Conservation (phyloP, 2,888 invertebrate genomes). For the Dicyrtoma fusca region DNA sequence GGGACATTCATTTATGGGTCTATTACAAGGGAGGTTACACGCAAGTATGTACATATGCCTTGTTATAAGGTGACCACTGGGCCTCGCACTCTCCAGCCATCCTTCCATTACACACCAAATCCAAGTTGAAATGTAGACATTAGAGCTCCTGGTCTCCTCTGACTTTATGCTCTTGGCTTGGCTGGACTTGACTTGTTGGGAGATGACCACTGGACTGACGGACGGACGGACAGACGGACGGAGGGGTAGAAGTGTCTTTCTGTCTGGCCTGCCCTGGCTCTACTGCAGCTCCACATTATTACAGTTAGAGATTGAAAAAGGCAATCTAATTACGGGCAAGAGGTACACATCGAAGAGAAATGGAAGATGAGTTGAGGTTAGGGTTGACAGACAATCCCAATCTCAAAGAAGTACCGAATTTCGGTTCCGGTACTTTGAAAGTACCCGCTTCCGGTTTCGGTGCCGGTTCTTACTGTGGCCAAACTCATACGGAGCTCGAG, state of each 20-base stretch:
- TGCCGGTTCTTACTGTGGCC: no score
- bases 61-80: no score
- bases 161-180: not conserved
- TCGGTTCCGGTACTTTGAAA: no score
- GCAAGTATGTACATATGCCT: no score
- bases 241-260: constrained; percentile 28
- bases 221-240: not conserved
- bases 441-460: no score
- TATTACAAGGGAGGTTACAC: no score
- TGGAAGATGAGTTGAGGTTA: constrained; percentile 31
- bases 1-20: no score
- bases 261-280: no score
- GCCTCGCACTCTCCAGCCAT: no score
- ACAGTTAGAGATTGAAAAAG: constrained; percentile 41
- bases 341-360: constrained; percentile 22
- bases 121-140: constrained; percentile 8
- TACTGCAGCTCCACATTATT: constrained; percentile 36
- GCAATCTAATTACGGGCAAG: constrained; percentile 38
- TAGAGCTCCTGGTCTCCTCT: not conserved
- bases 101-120: not conserved
- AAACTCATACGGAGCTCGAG: no score
- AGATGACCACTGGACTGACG: not conserved
- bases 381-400: no score
- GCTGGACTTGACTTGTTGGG: not conserved
- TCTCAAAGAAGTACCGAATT: no score